Conservation (phyloP, 1,140 invertebrate genomes). For the Prorops nasuta region DNA sequence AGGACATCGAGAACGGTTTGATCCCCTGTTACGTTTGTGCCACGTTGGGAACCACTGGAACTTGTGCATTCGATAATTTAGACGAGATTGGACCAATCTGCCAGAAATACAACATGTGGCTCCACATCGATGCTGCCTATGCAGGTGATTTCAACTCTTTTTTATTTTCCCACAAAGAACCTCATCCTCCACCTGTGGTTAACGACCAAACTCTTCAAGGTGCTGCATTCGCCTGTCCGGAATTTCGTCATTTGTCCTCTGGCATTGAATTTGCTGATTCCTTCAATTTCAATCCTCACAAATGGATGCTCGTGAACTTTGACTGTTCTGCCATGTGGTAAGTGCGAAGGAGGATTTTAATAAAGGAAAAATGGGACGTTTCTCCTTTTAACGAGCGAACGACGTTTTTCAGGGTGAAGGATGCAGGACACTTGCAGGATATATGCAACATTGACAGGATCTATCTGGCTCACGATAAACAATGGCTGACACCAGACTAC, state of each 20-base stretch:
- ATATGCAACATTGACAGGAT: constrained; percentile 92
- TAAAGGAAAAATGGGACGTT: neutral
- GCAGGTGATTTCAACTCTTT: too few species aligned
- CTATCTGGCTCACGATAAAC: constrained; percentile 74
- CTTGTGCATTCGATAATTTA: constrained; percentile 89
- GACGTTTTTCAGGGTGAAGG: constrained; percentile 68
- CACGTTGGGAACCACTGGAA: constrained; percentile 89
- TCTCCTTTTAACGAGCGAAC: too few species aligned
- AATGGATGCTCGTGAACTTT: constrained; percentile 90
- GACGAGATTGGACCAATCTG: constrained; percentile 80
- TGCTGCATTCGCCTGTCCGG: constrained; percentile 84
- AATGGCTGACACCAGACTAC: constrained; percentile 79
- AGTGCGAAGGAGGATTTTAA: constrained; percentile 3
- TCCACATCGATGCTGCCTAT: constrained; percentile 89
- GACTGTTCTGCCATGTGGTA: constrained; percentile 86
- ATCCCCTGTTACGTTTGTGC: constrained; percentile 81
- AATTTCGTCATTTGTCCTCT: constrained; percentile 77
- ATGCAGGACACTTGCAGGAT: constrained; percentile 75
- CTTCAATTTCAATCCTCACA: constrained; percentile 89
- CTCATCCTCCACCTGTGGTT: too few species aligned
- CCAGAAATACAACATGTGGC: constrained; percentile 73
- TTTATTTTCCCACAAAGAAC: too few species aligned
- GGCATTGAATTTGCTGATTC: constrained; percentile 83
- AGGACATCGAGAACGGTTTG: constrained; percentile 69
- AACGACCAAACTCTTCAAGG: too few species aligned